These are phyloP conservation scores for Harpagifer antarcticus DNA, from an alignment of 2,797 vertebrate species.

Conservation along the genomic window DNA sequence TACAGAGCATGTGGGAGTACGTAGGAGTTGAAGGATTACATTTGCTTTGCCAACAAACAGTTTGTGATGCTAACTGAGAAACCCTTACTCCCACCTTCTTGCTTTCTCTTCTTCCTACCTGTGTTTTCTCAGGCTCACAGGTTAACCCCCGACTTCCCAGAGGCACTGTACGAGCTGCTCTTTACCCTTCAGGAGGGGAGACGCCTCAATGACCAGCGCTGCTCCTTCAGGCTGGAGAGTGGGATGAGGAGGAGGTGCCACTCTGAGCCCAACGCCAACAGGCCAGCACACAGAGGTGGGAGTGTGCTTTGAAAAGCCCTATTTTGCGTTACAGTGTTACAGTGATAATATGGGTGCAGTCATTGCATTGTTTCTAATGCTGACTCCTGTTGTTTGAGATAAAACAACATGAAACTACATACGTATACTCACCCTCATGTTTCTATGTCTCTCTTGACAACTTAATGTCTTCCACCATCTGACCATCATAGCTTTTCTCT, in stretches of 20 bases:
- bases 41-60: conserved; percentile 61
- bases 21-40: conserved; percentile 50
- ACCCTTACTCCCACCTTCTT: conserved; percentile 18
- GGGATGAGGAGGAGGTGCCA: conserved; percentile 81
- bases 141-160: conserved; percentile 84
- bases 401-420: conserved; percentile 20
- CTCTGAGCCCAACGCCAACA: conserved; percentile 84
- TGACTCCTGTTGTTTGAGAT: conserved; percentile 45
- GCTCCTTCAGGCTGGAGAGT: conserved; percentile 82
- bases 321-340: not conserved
- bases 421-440: not conserved
- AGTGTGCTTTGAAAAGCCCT: accelerated
- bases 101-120: conserved; percentile 34
- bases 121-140: conserved; percentile 70
- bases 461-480: not conserved
- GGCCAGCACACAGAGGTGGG: conserved; percentile 78
- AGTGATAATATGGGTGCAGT: conserved; percentile 11
- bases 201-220: conserved; percentile 88
- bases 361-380: conserved; percentile 24
- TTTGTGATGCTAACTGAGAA: conserved; percentile 50
- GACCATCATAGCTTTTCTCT: conserved; percentile 19
- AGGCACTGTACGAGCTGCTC: conserved; percentile 85
- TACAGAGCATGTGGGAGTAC: conserved; percentile 47
- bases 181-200: conserved; percentile 86
- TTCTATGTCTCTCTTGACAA: conserved; percentile 4